Base-by-base conservation (phyloP, 2,888 invertebrate genomes). In the Mycalesis mineus region DNA sequence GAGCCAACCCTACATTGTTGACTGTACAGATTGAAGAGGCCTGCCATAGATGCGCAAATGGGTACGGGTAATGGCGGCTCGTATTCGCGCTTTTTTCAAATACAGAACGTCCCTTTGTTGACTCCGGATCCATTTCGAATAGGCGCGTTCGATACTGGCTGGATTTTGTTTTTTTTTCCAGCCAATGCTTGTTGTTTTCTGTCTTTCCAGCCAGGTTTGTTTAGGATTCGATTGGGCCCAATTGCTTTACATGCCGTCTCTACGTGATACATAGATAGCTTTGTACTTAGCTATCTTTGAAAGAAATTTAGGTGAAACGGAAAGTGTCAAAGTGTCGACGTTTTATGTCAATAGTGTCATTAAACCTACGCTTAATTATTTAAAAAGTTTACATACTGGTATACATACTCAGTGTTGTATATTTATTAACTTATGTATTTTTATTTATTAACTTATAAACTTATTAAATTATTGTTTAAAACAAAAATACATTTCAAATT, bases 91-190 rank as follows among this genome's bases (percentile, higher is more conserved):
- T 83, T 87, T 86, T 74, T 72, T 84, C 77, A 78, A 80, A 80
- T 72, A 80, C 80, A 84, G 80, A 81, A 79, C 84, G 77, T 86
- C 85, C 84, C 87, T 88, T 88, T 88, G 88, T 88, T 85, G 82
- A 82, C 81, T 83, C 70, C 82, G 77, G 78, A 79, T 82, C 79
- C 80, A 79, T 84, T 80, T 72, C 79, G 77, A 81, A 85, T 84
- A 84, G 80, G 72, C 73, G 67, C 71, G 77, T 82, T 80, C 84
- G 79, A 84, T 86, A 80, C 80, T 73, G 76, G 72, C 70, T 74
- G 74, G 70, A 72, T 71, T 75, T 72, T 72, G 70, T 71, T 73
- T 72, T 77, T 80, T 77, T 71, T 64, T 69, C 8, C 33, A 52
- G 36, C 42, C 49, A 40, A 48, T 52, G 40, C 71, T 69, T 72